Evolutionary conservation across 2,797 vertebrate genomes (phyloP), one percentile per base, ranked within the genome.

Genomic region (Eupleurogrammus muticus): DNA sequence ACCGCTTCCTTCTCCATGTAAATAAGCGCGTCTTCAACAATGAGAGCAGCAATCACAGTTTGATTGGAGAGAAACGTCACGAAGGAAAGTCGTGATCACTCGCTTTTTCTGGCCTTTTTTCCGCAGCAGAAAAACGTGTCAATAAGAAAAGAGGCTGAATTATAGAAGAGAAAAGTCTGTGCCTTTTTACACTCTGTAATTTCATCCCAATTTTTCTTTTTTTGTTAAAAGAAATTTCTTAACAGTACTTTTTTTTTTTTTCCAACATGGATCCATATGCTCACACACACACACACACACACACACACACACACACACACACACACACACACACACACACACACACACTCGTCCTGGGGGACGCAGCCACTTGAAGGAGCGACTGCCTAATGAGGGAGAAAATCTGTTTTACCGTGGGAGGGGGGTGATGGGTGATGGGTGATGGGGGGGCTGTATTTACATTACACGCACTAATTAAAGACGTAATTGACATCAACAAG

Each of bases 371-470:
- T 92, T 90, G 89, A 92, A 91, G 90, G 84, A 90, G 84, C 69
- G 85, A 90, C 82, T 87, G 88, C 86, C 75, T 92, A 93, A 92
- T 91, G 90, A 92, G 89, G 89, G 89, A 84, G 89, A 90, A 92
- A 92, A 93, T 90, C 83, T 85, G 89, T 87, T 89, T 85, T 75
- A 86, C 57, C 50, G 66, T 70, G 83, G 84, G 84, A 87, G n/a
- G n/a, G n/a, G n/a, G n/a, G n/a, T n/a, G n/a, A n/a, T n/a, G n/a
- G n/a, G n/a, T n/a, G n/a, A n/a, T n/a, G n/a, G n/a, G n/a, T n/a
- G n/a, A n/a, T n/a, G n/a, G n/a, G n/a, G n/a, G n/a, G 82, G 88
- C 85, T 89, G 88, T 92, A 89, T 91, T 91, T 92, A 92, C 89
- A 90, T 87, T 90, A 88, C 87, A 88, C 89, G 84, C 88, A 89